Evolutionary conservation across 30 jellyfish, hydroid and myxozoan species (phyloP).

Genomic region (Hydractinia echinata): DNA sequence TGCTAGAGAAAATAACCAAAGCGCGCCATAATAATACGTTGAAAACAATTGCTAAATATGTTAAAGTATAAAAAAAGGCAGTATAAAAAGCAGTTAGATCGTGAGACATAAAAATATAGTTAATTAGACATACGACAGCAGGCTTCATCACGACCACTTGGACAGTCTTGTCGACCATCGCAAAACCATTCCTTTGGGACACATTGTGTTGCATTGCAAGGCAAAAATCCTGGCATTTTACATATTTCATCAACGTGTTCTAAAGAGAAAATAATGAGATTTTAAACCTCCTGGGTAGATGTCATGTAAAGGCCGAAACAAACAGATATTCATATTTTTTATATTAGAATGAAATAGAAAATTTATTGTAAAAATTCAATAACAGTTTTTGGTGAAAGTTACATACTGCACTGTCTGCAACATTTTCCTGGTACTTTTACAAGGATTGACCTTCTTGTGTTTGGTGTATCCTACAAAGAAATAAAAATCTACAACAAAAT

Average conservation of each 20-base stretch:
- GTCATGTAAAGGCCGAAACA: too few relatives aligned
- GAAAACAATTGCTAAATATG: too few relatives aligned
- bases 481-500: background rate
- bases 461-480: constrained; percentile 13
- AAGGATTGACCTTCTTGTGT: background rate
- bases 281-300: too few relatives aligned
- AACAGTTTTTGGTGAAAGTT: background rate
- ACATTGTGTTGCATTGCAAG: constrained; percentile 22
- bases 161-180: constrained; percentile 24
- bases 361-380: background rate
- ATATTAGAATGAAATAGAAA: background rate
- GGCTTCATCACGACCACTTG: constrained; percentile 32
- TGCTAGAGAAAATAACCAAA: background rate
- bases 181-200: constrained; percentile 36
- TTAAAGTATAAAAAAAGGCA: too few relatives aligned
- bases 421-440: constrained; percentile 12
- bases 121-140: constrained; percentile 27
- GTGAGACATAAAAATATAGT: background rate
- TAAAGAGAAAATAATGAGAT: background rate
- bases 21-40: background rate
- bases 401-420: constrained; percentile 18
- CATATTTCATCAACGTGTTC: constrained; percentile 23
- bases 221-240: constrained; percentile 9
- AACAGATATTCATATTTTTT: too few relatives aligned
- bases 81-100: background rate